These are phyloP conservation scores for Polydesmus complanatus DNA, from an alignment of 2,888 invertebrate genomes.

Conservation along the genomic window DNA sequence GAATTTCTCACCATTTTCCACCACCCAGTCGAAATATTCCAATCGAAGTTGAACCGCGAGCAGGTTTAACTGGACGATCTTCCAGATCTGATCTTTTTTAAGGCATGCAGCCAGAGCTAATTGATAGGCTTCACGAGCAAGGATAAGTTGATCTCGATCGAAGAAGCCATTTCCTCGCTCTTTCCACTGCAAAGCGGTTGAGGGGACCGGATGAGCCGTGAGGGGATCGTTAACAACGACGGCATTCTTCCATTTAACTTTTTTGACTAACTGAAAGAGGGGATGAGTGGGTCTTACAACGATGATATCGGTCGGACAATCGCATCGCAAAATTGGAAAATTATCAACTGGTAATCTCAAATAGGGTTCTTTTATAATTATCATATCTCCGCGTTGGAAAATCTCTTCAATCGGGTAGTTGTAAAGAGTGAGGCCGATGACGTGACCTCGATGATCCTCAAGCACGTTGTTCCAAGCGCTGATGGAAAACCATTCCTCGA, in stretches of 20 bases:
- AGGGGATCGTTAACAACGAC: background rate
- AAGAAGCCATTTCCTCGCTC: constrained; percentile 1
- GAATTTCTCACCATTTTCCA: background rate
- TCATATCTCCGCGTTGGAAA: background rate
- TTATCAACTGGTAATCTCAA: background rate
- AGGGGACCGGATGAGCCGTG: background rate
- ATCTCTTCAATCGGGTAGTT: background rate
- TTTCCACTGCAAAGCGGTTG: background rate
- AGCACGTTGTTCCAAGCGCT: background rate
- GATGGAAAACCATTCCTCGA: background rate
- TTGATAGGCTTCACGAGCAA: background rate
- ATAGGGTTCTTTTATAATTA: constrained; percentile 3
- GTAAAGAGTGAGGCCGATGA: background rate
- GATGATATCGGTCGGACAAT: constrained; percentile 4
- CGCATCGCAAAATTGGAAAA: background rate
- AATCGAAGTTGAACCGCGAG: background rate
- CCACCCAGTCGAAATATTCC: background rate
- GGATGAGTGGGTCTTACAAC: background rate
- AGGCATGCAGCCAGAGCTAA: background rate
- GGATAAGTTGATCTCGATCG: background rate
- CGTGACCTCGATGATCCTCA: constrained; percentile 4
- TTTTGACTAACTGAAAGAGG: background rate
- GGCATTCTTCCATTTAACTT: background rate
- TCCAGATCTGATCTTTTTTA: background rate
- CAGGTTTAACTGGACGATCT: background rate